phyloP scores from a whole-genome alignment of 37 sponge, comb jelly and placozoan species.

The Aplysina aerophoba region DNA sequence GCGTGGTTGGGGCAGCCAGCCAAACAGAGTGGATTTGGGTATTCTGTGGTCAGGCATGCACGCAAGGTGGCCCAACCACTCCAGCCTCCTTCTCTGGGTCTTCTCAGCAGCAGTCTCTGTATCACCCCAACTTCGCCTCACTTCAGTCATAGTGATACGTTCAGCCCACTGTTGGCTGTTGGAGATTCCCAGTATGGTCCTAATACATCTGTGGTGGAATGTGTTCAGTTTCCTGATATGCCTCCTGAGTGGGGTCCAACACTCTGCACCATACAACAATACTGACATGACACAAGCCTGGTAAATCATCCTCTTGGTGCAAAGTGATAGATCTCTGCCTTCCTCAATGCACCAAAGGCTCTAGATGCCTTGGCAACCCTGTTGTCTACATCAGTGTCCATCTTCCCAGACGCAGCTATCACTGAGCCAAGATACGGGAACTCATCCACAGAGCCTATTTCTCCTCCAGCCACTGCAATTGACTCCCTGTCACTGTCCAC shows the following conservation, averaged over 20 bases:
- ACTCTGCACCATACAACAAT: constrained; percentile 39
- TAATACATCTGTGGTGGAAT: constrained; percentile 52
- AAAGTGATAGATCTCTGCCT: too few relatives aligned
- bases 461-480: constrained; percentile 5
- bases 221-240: constrained; percentile 32
- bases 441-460: constrained; percentile 16
- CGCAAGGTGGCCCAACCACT: constrained; percentile 34
- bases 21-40: constrained; percentile 20
- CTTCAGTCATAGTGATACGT: constrained; percentile 22
- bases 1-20: background rate
- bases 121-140: constrained; percentile 48
- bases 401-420: constrained; percentile 18
- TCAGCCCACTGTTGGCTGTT: constrained; percentile 42
- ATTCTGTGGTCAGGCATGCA: constrained; percentile 39
- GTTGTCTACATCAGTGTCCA: constrained; percentile 29
- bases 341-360: constrained; percentile 39
- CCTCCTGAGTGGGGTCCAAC: constrained; percentile 38
- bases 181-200: constrained; percentile 41
- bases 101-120: constrained; percentile 5
- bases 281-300: constrained; percentile 37
- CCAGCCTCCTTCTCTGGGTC: constrained; percentile 9
- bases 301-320: too few relatives aligned
- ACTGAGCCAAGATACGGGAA: constrained; percentile 39
- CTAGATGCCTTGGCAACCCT: constrained; percentile 27
- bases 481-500: constrained; percentile 1